phyloP scores from a whole-genome alignment of 2,888 invertebrate genomes.

The Agrochola lota region DNA sequence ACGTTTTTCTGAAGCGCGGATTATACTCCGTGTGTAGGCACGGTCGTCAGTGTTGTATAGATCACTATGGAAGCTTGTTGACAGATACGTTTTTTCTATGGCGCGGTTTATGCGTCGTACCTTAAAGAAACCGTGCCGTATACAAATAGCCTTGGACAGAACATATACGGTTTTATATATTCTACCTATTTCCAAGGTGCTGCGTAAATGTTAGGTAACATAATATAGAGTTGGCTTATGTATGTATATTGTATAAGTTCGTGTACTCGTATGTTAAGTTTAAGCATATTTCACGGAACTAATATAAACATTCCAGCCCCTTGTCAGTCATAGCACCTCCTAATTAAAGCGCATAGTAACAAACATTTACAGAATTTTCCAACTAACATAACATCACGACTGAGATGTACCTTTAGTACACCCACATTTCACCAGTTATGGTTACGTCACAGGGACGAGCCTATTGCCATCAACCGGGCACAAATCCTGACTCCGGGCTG shows the following conservation, averaged over 20 bases:
- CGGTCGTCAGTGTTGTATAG: too few species aligned
- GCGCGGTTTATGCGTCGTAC: too few species aligned
- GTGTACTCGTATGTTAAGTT: slow-evolving; percentile 7
- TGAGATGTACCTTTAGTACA: too few species aligned
- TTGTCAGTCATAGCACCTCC: slow-evolving; percentile 8
- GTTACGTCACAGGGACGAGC: not conserved
- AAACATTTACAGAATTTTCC: not conserved
- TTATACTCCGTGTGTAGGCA: too few species aligned
- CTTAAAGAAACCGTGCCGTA: too few species aligned
- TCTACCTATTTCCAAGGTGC: not conserved
- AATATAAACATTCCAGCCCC: slow-evolving; percentile 29
- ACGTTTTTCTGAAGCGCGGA: too few species aligned
- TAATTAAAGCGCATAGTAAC: not conserved
- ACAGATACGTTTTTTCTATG: too few species aligned
- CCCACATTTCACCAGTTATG: too few species aligned
- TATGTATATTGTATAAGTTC: not conserved
- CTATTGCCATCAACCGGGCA: not conserved
- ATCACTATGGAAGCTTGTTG: too few species aligned
- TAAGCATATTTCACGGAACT: slow-evolving; percentile 28
- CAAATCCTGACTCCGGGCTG: not conserved
- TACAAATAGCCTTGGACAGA: not conserved
- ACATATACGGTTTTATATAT: not conserved
- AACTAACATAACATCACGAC: not conserved
- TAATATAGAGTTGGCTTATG: not conserved
- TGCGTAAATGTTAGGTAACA: too few species aligned